A percentile compares a stretch with the other conserved stretches of the same genome.
phyloP scores from a whole-genome alignment of 2,113 vertebrate species.

The Eurypyga helias region DNA sequence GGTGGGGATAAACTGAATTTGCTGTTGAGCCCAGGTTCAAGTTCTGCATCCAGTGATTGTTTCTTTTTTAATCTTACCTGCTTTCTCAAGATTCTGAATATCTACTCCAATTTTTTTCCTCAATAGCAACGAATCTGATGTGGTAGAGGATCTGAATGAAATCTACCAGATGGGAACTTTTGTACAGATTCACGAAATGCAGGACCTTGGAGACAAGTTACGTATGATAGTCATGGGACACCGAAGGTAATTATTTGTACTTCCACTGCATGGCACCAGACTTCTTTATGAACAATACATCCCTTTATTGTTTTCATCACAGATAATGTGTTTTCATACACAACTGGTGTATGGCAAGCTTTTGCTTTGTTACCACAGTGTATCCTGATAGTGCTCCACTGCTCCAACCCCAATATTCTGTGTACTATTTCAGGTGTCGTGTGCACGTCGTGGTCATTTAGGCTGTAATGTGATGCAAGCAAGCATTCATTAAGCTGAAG shows the following conservation, averaged over 20 bases:
- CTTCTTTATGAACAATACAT: not conserved
- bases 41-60: not conserved
- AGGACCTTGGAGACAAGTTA: conserved; percentile 95
- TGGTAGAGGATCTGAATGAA: conserved; percentile 90
- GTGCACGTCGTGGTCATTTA: not conserved
- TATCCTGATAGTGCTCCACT: not conserved
- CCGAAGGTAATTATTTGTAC: conserved; percentile 74
- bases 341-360: not conserved
- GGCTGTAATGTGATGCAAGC: not conserved
- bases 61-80: not conserved
- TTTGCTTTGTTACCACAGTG: not conserved
- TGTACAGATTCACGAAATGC: conserved; percentile 99
- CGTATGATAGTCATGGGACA: conserved; percentile 99
- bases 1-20: not conserved
- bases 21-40: not conserved
- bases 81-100: not conserved
- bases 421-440: not conserved
- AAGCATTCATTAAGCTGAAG: not conserved
- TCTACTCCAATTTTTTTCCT: not conserved
- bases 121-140: conserved; percentile 89
- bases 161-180: conserved; percentile 94
- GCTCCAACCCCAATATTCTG: not conserved
- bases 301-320: not conserved
- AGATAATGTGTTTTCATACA: fast-evolving
- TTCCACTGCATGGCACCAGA: not conserved